Evolutionary conservation across 2,888 invertebrate genomes (phyloP), one percentile per base, ranked within the genome.

Genomic region (Ischnura elegans): DNA sequence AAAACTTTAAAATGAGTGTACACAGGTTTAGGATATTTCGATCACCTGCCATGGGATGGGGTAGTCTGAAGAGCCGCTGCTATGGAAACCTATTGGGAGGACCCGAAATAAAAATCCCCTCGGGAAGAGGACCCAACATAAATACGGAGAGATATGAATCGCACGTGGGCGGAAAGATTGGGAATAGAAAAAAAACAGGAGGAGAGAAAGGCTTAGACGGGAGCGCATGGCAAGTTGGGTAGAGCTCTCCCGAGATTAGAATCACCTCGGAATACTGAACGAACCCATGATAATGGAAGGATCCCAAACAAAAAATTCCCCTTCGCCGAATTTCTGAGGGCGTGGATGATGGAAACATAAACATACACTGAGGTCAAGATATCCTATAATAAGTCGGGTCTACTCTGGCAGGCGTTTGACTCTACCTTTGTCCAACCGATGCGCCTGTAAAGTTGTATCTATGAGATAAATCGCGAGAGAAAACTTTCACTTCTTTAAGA

Each of bases 191-290:
- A 43, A 16, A 16, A 21, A 10, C 29, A 42, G 36, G 51, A 46
- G 87, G 21, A 55, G 86, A 55, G 51, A 43, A 55, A 90, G 61
- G 90, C 61, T 61, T 90, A 61, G 55, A 25, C n/a, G 42, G 90
- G 42, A 90, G 43, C 61, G n/a, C 43, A 29, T n/a, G 61, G 42
- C 47, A 5, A 5, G 5, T 47, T 5, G 47, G 47, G 87, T 29
- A 42, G 51, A 21, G 90, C 55, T 25, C 61, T 66, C n/a, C n/a
- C 66, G 29, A 90, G 90, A 90, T 90, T 61, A 61, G 55, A 90
- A 90, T 90, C 90, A 55, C 29, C 87, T 36, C n/a, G 90, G 90
- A 55, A 90, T 90, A 61, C 61, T 90, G 43, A 90, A n/a, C 51
- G 55, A 55, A 29, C 36, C 87, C n/a, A n/a, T n/a, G n/a, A n/a